These are phyloP conservation scores for Zootermopsis nevadensis DNA, from an alignment of 2,888 invertebrate species.

Conservation along the genomic window DNA sequence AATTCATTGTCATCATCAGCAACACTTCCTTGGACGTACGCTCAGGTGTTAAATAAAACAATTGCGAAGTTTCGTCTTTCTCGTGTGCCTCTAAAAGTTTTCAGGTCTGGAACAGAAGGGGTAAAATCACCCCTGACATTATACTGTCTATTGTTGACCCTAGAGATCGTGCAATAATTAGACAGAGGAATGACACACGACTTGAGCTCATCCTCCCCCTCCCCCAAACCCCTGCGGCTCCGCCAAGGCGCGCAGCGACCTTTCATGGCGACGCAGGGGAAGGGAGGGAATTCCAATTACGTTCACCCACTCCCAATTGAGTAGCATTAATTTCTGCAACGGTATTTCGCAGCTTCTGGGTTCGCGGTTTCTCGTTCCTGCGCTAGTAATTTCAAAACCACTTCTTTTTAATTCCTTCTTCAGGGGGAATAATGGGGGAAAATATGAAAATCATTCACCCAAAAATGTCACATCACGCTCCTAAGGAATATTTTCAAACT, in stretches of 20 bases:
- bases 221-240: constrained; percentile 4
- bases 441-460: neutral
- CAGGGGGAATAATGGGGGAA: neutral
- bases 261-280: neutral
- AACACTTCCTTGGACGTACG: too few species aligned
- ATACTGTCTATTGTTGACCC: constrained; percentile 35
- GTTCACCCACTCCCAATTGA: constrained; percentile 14
- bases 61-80: neutral
- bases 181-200: constrained; percentile 34
- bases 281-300: constrained; percentile 36
- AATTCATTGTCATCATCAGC: too few species aligned
- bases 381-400: neutral
- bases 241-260: neutral
- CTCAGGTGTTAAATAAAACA: neutral
- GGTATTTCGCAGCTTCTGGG: constrained; percentile 25
- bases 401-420: constrained; percentile 16
- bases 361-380: neutral
- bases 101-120: neutral
- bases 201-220: neutral
- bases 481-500: neutral
- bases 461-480: neutral
- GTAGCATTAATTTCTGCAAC: constrained; percentile 37
- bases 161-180: constrained; percentile 35
- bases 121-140: constrained; percentile 8
- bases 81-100: neutral